Conservation (phyloP, 2,888 invertebrate species). For the Apamea anceps region DNA sequence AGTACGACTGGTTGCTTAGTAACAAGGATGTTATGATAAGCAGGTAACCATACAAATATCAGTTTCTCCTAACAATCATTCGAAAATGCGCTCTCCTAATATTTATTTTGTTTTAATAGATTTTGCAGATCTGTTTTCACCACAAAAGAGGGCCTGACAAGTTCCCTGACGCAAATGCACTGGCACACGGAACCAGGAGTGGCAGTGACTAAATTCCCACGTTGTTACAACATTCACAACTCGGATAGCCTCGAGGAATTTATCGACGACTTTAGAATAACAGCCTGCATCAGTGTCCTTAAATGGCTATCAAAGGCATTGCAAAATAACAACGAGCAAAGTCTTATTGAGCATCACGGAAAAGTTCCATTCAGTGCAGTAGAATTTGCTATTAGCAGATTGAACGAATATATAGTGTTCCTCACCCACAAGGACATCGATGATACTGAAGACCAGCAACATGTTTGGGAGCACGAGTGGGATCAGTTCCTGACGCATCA, state of each 20-base stretch:
- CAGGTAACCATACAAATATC: conserved; percentile 78
- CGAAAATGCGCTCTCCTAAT: background rate
- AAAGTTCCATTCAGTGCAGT: conserved; percentile 94
- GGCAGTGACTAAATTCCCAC: conserved; percentile 95
- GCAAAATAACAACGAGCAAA: conserved; percentile 89
- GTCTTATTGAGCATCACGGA: conserved; percentile 90
- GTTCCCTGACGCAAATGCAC: conserved; percentile 94
- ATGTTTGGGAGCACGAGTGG: conserved; percentile 97
- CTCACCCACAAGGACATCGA: conserved; percentile 94
- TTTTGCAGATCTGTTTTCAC: conserved; percentile 97
- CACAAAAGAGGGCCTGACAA: conserved; percentile 96
- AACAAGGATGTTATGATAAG: conserved; percentile 89
- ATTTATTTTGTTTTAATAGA: conserved; percentile 91
- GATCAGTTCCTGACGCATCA: conserved; percentile 94
- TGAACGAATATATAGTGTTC: conserved; percentile 94
- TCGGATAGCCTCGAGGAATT: conserved; percentile 95
- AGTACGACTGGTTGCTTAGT: conserved; percentile 92
- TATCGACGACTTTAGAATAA: conserved; percentile 96
- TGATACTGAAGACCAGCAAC: conserved; percentile 91
- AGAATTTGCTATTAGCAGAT: conserved; percentile 95
- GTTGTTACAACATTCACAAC: conserved; percentile 96
- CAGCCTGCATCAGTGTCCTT: conserved; percentile 95
- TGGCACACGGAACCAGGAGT: conserved; percentile 96
- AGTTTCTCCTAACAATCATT: background rate
- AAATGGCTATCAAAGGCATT: conserved; percentile 93